phyloP scores from a whole-genome alignment of 2,888 invertebrate species.

The Aromia moschata region DNA sequence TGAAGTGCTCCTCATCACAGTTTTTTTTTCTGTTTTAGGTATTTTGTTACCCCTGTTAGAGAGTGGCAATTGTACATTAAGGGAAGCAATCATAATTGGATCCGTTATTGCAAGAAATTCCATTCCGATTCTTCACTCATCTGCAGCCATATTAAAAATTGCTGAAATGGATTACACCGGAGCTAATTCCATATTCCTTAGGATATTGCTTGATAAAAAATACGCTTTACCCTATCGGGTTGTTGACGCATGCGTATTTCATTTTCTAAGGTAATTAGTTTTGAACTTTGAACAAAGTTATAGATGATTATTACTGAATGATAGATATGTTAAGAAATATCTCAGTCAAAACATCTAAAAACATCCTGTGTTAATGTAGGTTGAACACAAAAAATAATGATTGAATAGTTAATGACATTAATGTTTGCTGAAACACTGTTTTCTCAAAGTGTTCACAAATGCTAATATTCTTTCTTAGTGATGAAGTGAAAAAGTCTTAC shows the following conservation, averaged over 20 bases:
- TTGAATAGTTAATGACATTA: too few relatives aligned
- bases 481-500: too few relatives aligned
- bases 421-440: too few relatives aligned
- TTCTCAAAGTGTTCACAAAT: too few relatives aligned
- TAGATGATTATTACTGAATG: too few relatives aligned
- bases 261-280: constrained; percentile 86
- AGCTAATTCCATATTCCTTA: constrained; percentile 93
- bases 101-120: constrained; percentile 91
- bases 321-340: too few relatives aligned
- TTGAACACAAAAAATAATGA: too few relatives aligned
- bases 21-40: constrained; percentile 57
- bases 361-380: too few relatives aligned
- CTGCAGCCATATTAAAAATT: constrained; percentile 93
- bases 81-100: constrained; percentile 95
- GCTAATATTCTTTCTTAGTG: too few relatives aligned
- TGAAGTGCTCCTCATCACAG: too few relatives aligned
- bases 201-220: constrained; percentile 95
- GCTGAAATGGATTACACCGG: constrained; percentile 98
- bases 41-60: constrained; percentile 78
- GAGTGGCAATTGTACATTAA: constrained; percentile 91
- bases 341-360: too few relatives aligned
- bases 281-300: too few relatives aligned
- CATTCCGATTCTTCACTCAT: constrained; percentile 93
- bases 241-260: constrained; percentile 92
- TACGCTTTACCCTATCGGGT: constrained; percentile 96